Base-by-base conservation (phyloP, 2,797 vertebrate genomes). In the Menidia menidia region DNA sequence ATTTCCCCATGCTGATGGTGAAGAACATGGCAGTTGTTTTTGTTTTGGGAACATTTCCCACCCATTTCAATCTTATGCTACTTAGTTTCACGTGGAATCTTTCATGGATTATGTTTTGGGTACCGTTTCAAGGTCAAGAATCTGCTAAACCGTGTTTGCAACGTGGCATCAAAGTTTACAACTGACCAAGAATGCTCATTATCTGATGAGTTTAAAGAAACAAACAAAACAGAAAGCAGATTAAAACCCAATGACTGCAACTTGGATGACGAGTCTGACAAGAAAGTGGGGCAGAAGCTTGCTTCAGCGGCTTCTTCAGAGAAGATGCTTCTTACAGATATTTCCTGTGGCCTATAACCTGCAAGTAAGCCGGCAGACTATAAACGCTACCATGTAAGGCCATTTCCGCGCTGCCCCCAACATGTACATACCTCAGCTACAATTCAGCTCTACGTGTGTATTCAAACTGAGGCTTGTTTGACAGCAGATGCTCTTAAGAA, bases 331-430 rank as follows among this genome's bases (percentile, higher is more conserved):
- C 25, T 25, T 25, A 25, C 25, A 25, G 33, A 44, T 6, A 39
- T 39, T 62, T 54, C 13, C 1, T 18, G 18, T 31, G 25, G n/a
- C 67, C 66, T 31, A 51, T 42, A 42, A n/a, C 43, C 8, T 61
- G 8, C 68, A 58, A n/a, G 12, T 60, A 58, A 81, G 58, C 41
- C 54, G 55, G 18, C 39, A 62, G 31, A 64, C 50, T 1, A 3
- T 18, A 9, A 56, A 57, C 50, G 60, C 31, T 10, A 31, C 73
- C 73, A 75, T 75, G 25, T 68, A 81, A 80, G 72, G 60, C 7
- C 63, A 35, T 32, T 31, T 0, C 2, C 39, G 51, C 6, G 31
- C 12, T 7, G 25, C 19, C 42, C 56, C 52, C 50, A 42, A 47
- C 50, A 68, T 54, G 31, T 41, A 53, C 18, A 51, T 14, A 47